Conservation (phyloP, 1,140 invertebrate species). For the Ladona fulva region DNA sequence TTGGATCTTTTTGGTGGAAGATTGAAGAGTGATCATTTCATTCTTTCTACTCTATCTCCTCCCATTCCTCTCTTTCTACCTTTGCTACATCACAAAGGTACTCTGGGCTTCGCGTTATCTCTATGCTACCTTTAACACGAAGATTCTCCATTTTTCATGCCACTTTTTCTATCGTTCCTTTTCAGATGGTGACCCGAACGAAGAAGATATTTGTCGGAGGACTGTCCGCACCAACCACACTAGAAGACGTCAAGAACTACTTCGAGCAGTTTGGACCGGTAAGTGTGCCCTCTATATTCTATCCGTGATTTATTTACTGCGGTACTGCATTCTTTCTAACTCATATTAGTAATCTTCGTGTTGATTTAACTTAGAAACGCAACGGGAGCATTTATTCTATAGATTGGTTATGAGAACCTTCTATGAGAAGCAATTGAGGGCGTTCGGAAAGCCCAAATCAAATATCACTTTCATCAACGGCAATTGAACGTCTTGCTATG, state of each 20-base stretch:
- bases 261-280: slow-evolving; percentile 99
- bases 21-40: not conserved
- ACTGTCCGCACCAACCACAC: slow-evolving; percentile 94
- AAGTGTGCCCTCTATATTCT: slow-evolving; percentile 43
- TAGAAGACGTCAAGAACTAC: slow-evolving; percentile 99
- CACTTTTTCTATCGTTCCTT: slow-evolving; percentile 37
- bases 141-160: not conserved
- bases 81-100: not conserved
- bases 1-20: not conserved
- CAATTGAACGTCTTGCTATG: too few species aligned
- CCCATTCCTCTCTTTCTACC: not conserved
- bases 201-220: slow-evolving; percentile 99
- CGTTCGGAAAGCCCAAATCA: too few species aligned
- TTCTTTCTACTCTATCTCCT: not conserved
- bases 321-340: not conserved
- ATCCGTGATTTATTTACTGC: not conserved
- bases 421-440: too few species aligned
- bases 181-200: slow-evolving; percentile 98
- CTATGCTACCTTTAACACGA: not conserved
- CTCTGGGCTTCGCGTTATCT: too few species aligned
- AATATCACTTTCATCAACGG: too few species aligned
- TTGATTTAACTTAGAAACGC: too few species aligned
- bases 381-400: too few species aligned
- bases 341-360: too few species aligned
- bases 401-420: too few species aligned